Conservation (phyloP, 1,140 invertebrate species). For the Acromyrmex echinatior region DNA sequence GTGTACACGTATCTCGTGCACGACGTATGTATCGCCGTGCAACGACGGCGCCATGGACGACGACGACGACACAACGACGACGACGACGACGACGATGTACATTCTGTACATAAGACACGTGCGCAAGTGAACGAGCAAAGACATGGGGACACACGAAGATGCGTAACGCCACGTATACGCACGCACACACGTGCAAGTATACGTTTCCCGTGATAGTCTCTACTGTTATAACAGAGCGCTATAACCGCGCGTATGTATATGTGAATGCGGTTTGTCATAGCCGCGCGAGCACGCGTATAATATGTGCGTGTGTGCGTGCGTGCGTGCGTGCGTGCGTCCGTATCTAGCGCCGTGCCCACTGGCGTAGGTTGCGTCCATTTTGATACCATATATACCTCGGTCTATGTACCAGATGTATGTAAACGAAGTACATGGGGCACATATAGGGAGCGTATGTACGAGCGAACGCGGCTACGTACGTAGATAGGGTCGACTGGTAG, state of each 20-base stretch:
- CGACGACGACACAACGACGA: neutral
- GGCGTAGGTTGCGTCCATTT: slow-evolving; percentile 80
- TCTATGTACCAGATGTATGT: slow-evolving; percentile 74
- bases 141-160: slow-evolving; percentile 29
- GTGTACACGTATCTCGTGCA: slow-evolving; percentile 72
- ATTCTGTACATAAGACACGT: slow-evolving; percentile 46
- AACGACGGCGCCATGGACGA: neutral
- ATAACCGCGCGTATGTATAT: slow-evolving; percentile 25
- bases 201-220: slow-evolving; percentile 14
- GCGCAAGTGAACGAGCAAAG: slow-evolving; percentile 17
- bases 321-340: slow-evolving; percentile 33
- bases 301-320: slow-evolving; percentile 39
- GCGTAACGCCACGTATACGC: slow-evolving; percentile 17
- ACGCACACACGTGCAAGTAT: neutral
- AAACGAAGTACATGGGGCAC: slow-evolving; percentile 68
- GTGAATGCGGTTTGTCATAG: slow-evolving; percentile 55
- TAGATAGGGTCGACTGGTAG: slow-evolving; percentile 78
- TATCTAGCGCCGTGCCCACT: slow-evolving; percentile 75
- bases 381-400: slow-evolving; percentile 77
- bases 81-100: neutral
- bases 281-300: slow-evolving; percentile 8
- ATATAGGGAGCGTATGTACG: slow-evolving; percentile 69
- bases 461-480: slow-evolving; percentile 73
- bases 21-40: slow-evolving; percentile 29
- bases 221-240: slow-evolving; percentile 27